Evolutionary conservation across 2,888 invertebrate species (phyloP).

Genomic region (Troilus luridus): DNA sequence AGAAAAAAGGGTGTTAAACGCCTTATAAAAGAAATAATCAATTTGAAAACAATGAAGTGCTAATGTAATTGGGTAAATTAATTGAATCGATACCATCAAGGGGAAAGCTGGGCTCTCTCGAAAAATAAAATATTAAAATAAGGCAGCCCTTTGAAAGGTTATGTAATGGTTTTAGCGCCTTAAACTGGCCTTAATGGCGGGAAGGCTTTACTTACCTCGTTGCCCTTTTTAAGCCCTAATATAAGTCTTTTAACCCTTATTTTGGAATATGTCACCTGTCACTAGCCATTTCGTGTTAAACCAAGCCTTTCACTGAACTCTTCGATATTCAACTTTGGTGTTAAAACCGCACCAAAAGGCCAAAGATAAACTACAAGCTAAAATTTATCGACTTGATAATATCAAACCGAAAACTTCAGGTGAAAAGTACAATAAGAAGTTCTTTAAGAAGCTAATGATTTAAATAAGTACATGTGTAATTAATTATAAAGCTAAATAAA

Average conservation of each 20-base stretch:
- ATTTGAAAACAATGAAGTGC: too few relatives aligned
- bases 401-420: too few relatives aligned
- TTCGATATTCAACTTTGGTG: neutral
- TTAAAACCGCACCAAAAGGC: neutral
- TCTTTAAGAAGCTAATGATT: too few relatives aligned
- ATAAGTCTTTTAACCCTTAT: neutral
- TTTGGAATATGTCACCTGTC: neutral
- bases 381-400: too few relatives aligned
- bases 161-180: neutral
- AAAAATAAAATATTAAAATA: neutral
- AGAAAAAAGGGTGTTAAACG: too few relatives aligned
- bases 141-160: neutral
- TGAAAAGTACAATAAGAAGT: too few relatives aligned
- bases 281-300: neutral
- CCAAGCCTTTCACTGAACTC: neutral
- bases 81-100: neutral
- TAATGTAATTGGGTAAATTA: neutral
- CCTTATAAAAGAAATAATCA: too few relatives aligned
- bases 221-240: neutral
- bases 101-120: neutral
- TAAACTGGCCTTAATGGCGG: neutral
- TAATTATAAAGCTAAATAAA: too few relatives aligned
- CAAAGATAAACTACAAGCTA: too few relatives aligned
- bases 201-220: neutral
- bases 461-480: too few relatives aligned